Conservation (phyloP, 2,113 vertebrate species). For the Epinephelus fuscoguttatus region DNA sequence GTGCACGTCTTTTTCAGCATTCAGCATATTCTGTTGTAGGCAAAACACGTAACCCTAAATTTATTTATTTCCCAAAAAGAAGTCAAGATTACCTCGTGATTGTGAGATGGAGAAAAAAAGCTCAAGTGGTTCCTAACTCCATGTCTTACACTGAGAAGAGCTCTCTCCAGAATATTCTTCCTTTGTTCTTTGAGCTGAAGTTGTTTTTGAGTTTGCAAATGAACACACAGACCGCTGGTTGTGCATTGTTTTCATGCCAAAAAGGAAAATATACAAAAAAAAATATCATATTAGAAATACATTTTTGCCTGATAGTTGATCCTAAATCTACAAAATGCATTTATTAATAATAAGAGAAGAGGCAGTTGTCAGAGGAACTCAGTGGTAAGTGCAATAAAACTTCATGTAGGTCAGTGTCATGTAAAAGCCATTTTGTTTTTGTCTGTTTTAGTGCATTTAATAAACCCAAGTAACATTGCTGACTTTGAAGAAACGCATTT, state of each 20-base stretch:
- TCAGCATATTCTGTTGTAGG: constrained; percentile 16
- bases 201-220: constrained; percentile 45
- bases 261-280: constrained; percentile 1
- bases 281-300: not conserved
- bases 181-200: constrained; percentile 16
- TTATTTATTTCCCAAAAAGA: constrained; percentile 49
- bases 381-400: constrained; percentile 29
- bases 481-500: constrained; percentile 40
- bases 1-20: constrained; percentile 64
- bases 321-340: not conserved
- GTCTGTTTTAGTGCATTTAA: constrained; percentile 12
- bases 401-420: not conserved
- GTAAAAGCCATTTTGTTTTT: constrained; percentile 29
- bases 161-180: constrained; percentile 22
- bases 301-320: not conserved
- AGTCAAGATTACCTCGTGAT: constrained; percentile 67
- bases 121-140: constrained; percentile 67
- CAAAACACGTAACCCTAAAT: constrained; percentile 32
- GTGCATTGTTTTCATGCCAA: constrained; percentile 23
- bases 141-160: constrained; percentile 78
- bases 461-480: not conserved
- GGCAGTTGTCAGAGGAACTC: not conserved
- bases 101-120: constrained; percentile 66
- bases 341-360: not conserved
- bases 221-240: constrained; percentile 23